Conservation (phyloP, 1,140 invertebrate genomes). For the Drosophila fuyamai region DNA sequence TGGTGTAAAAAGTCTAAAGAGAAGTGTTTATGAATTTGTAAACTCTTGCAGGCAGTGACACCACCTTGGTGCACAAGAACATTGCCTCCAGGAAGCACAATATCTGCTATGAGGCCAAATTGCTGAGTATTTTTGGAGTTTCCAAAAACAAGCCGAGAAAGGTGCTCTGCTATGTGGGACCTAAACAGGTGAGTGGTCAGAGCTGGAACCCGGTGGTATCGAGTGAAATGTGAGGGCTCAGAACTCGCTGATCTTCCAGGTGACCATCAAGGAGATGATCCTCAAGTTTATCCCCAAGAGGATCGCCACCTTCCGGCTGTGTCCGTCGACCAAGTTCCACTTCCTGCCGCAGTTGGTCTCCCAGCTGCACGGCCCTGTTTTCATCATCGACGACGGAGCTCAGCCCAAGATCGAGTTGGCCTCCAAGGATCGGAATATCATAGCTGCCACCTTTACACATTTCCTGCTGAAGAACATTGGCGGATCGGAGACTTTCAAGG, state of each 20-base stretch:
- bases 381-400: constrained; percentile 94
- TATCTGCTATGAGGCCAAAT: constrained; percentile 93
- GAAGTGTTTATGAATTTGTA: neutral
- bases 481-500: constrained; percentile 97
- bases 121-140: constrained; percentile 89
- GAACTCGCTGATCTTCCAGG: constrained; percentile 86
- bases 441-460: constrained; percentile 96
- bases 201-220: neutral
- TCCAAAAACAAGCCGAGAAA: constrained; percentile 90
- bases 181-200: constrained; percentile 87
- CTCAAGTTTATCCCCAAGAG: constrained; percentile 96
- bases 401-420: constrained; percentile 93
- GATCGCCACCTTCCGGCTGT: constrained; percentile 95
- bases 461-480: constrained; percentile 98
- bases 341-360: constrained; percentile 86
- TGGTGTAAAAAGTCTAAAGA: constrained; percentile 15
- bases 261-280: constrained; percentile 96
- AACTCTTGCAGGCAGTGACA: constrained; percentile 88
- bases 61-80: constrained; percentile 94
- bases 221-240: constrained; percentile 66
- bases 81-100: constrained; percentile 93
- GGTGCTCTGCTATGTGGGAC: constrained; percentile 94
- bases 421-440: constrained; percentile 93
- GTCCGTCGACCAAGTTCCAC: constrained; percentile 94
- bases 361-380: constrained; percentile 86